phyloP scores from a whole-genome alignment of 1,140 invertebrate genomes.

The Leptonema lineaticorne region DNA sequence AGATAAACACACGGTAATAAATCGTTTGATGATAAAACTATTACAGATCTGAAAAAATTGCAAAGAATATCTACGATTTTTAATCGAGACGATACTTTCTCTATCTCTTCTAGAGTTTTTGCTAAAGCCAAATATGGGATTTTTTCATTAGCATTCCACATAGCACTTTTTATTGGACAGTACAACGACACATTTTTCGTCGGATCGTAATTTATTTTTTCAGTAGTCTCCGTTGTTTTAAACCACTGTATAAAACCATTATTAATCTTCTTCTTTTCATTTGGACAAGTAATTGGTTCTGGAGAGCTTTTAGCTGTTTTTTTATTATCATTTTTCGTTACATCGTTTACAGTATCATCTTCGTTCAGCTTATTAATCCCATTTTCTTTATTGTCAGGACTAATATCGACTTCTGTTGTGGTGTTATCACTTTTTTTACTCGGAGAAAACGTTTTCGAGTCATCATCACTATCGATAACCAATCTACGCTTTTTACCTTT shows the following conservation, averaged over 20 bases:
- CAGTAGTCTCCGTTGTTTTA: not conserved
- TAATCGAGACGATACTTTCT: slow-evolving; percentile 83
- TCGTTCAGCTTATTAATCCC: not conserved
- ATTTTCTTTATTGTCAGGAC: not conserved
- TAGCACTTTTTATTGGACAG: slow-evolving; percentile 88
- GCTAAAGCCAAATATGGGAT: slow-evolving; percentile 92
- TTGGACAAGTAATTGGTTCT: not conserved
- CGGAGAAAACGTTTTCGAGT: slow-evolving; percentile 35
- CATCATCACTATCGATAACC: slow-evolving; percentile 30
- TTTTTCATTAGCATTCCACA: slow-evolving; percentile 77
- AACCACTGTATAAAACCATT: not conserved
- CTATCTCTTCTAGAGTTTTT: slow-evolving; percentile 88
- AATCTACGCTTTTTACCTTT: slow-evolving; percentile 33
- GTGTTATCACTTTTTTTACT: slow-evolving; percentile 18
- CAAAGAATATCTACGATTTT: slow-evolving; percentile 93
- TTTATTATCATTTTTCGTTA: not conserved
- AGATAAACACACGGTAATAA: slow-evolving; percentile 89
- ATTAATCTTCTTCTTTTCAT: not conserved
- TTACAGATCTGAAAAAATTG: slow-evolving; percentile 94
- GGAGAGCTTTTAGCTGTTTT: not conserved
- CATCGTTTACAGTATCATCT: not conserved
- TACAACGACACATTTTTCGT: slow-evolving; percentile 65
- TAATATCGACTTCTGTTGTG: not conserved
- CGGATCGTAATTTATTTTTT: slow-evolving; percentile 69
- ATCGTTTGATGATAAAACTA: slow-evolving; percentile 84